These are phyloP conservation scores for Lepidotrigona ventralis DNA, from an alignment of 1,140 invertebrate genomes.

Conservation along the genomic window DNA sequence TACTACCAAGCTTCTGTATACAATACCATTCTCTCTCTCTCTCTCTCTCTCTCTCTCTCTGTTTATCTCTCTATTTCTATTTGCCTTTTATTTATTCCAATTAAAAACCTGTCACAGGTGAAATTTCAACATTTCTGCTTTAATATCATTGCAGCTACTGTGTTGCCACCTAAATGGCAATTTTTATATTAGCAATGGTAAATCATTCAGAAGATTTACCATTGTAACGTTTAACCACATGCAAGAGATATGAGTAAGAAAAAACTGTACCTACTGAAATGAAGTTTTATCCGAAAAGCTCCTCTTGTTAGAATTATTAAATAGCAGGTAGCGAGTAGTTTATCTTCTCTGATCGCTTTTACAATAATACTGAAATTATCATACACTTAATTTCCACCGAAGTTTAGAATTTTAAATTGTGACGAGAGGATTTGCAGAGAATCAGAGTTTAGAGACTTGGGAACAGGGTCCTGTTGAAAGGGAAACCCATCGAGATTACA, in stretches of 20 bases:
- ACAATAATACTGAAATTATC: not conserved
- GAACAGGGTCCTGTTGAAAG: constrained; percentile 41
- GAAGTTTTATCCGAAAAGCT: not conserved
- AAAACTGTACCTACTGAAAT: not conserved
- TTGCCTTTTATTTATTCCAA: not conserved
- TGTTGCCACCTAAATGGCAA: too few species aligned
- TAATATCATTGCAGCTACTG: not conserved
- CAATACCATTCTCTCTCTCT: constrained; percentile 11
- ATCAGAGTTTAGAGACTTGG: constrained; percentile 25
- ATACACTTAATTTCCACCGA: constrained; percentile 4
- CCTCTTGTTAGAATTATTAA: not conserved
- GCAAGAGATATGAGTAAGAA: too few species aligned
- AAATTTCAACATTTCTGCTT: not conserved
- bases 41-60: constrained; percentile 16
- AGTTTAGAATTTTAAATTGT: constrained; percentile 49
- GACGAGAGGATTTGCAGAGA: not conserved
- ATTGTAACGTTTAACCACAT: too few species aligned
- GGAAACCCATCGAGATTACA: not conserved
- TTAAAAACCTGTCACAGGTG: not conserved
- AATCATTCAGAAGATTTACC: not conserved
- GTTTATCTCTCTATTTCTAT: not conserved
- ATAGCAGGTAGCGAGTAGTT: not conserved
- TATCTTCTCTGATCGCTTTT: not conserved
- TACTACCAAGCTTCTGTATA: constrained; percentile 34
- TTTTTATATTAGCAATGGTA: not conserved